Base-by-base conservation (phyloP, 2,888 invertebrate genomes). In the Macrosiphum euphorbiae region DNA sequence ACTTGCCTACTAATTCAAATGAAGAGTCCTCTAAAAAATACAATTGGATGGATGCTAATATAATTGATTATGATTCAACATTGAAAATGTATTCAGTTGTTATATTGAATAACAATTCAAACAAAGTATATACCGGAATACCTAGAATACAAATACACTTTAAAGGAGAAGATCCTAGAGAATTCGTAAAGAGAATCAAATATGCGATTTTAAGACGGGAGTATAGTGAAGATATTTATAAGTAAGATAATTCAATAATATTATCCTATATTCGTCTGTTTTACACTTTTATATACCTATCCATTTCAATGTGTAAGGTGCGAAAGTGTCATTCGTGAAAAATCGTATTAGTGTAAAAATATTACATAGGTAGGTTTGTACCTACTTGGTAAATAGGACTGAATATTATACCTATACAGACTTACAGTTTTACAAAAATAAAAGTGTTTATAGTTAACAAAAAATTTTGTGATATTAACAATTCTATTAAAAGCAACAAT, bases 111-210 rank as follows among this genome's bases (percentile, higher is more conserved):
- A 35, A 35, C 20, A n/a, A 84, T 28, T 3, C 28, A 20, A 28
- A 1, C 20, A 47, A 55, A 13, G n/a, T 92, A 1, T 44, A 52
- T 44, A 16, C 28, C 1, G n/a, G 55, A 41, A n/a, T 67, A 13
- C 93, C 84, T 11, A 89, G 93, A 35, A 85, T 89, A 67, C 93
- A 93, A 26, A 47, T 93, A 89, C 47, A 93, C 26, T 93, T 93
- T 85, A 58, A 47, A 85, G 93, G 61, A n/a, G 93, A 93, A 90
- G 93, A 93, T 50, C 93, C 93, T 24, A 93, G 93, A 84, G n/a
- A 55, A 47, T 89, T 93, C 5, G 84, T 85, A 10, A 84, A 85
- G 35, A 55, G 89, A 28, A 93, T 93, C 20, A 90, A 93, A 28
- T 47, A 90, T 13, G 93, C 93, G 28, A 47, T 93, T 78, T 28